These are phyloP conservation scores for Agrochola macilenta DNA, from an alignment of 2,888 invertebrate species.

Conservation along the genomic window DNA sequence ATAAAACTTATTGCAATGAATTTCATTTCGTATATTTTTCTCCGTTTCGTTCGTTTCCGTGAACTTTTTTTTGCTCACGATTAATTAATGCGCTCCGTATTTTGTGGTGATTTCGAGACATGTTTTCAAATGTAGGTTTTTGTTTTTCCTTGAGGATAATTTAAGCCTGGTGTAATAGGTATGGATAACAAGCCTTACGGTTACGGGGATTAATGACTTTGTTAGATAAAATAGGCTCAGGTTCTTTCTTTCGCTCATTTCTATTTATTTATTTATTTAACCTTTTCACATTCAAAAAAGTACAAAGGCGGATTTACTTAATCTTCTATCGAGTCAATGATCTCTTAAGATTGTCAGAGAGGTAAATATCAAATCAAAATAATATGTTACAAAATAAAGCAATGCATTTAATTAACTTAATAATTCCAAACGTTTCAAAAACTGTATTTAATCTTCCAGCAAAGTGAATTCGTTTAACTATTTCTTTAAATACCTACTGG, in stretches of 20 bases:
- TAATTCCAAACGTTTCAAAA: neutral
- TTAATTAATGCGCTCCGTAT: slow-evolving; percentile 60
- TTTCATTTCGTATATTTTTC: slow-evolving; percentile 65
- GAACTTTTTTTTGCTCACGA: slow-evolving; percentile 55
- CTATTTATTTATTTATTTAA: too few species aligned
- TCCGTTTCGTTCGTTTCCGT: slow-evolving; percentile 49
- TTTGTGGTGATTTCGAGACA: slow-evolving; percentile 43
- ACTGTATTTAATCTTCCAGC: neutral
- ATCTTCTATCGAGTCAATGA: too few species aligned
- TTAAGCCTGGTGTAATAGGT: neutral
- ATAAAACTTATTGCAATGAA: slow-evolving; percentile 73
- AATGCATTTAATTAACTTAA: too few species aligned
- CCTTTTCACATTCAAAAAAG: too few species aligned
- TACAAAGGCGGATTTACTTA: too few species aligned
- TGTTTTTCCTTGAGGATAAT: slow-evolving; percentile 8
- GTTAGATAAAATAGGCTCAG: too few species aligned
- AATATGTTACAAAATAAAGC: too few species aligned
- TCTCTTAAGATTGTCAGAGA: too few species aligned
- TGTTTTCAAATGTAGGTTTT: slow-evolving; percentile 19
- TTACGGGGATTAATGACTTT: neutral
- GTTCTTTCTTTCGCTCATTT: too few species aligned
- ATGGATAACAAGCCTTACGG: neutral
- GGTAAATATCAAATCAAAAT: too few species aligned
- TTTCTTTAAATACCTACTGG: slow-evolving; percentile 1
- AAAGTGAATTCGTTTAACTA: slow-evolving; percentile 2